Percentiles rank a stretch among this genome's conserved stretches.
phyloP scores from a whole-genome alignment of 1,140 invertebrate species.

The Micrasema longulum region DNA sequence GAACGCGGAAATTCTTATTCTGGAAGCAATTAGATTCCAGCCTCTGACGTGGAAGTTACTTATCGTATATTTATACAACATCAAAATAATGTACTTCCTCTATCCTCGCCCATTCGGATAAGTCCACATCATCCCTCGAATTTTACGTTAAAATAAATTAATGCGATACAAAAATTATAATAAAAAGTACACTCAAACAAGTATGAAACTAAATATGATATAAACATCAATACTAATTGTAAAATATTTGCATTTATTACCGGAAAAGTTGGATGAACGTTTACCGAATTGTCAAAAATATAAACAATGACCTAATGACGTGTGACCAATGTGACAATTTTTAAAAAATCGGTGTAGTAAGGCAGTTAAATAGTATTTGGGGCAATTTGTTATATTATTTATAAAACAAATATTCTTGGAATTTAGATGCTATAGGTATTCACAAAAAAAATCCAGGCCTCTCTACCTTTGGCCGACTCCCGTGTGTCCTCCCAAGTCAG shows the following conservation, averaged over 20 bases:
- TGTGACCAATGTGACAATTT: not conserved
- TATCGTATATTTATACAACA: constrained; percentile 34
- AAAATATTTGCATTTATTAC: too few species aligned
- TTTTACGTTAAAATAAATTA: not conserved
- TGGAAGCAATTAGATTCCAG: constrained; percentile 37
- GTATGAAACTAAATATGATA: too few species aligned
- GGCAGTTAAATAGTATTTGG: too few species aligned
- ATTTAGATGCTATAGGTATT: too few species aligned
- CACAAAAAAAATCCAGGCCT: too few species aligned
- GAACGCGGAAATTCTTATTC: constrained; percentile 24
- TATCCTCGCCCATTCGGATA: constrained; percentile 41
- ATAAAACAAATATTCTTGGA: too few species aligned
- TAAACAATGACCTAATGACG: constrained; percentile 19
- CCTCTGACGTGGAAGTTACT: constrained; percentile 41
- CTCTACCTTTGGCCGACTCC: too few species aligned
- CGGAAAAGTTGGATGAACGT: too few species aligned
- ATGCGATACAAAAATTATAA: not conserved
- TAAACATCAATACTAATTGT: too few species aligned
- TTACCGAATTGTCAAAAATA: constrained; percentile 6
- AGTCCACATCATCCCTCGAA: constrained; percentile 47
- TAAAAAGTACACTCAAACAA: not conserved
- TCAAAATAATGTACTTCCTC: constrained; percentile 3
- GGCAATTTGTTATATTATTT: too few species aligned
- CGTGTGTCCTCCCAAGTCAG: too few species aligned
- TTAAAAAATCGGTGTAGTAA: not conserved